Conservation (phyloP, 2,888 invertebrate species). For the Nudaria mundana region DNA sequence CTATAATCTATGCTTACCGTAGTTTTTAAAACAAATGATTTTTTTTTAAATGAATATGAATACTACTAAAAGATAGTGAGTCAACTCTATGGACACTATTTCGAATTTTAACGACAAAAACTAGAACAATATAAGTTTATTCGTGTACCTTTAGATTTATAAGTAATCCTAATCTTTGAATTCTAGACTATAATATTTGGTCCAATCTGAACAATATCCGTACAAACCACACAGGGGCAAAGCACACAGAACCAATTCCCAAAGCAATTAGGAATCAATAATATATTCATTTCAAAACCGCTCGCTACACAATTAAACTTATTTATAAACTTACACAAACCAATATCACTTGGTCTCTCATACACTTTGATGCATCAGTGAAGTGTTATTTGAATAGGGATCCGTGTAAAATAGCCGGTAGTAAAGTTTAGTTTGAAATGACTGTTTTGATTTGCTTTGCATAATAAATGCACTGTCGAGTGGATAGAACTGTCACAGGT, state of each 20-base stretch:
- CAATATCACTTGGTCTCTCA: background rate
- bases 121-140: too few species aligned
- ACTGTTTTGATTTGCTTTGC: background rate
- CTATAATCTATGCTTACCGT: too few species aligned
- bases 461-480: background rate
- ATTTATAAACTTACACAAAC: background rate
- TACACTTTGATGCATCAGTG: background rate
- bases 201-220: background rate
- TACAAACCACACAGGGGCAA: background rate
- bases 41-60: too few species aligned
- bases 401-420: background rate
- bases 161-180: too few species aligned
- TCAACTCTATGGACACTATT: too few species aligned
- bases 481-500: background rate
- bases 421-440: background rate
- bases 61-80: too few species aligned
- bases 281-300: slow-evolving; percentile 6
- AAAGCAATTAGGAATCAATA: slow-evolving; percentile 11
- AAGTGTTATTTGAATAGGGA: background rate
- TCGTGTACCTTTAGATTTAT: too few species aligned
- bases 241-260: slow-evolving; percentile 2
- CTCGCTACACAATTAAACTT: slow-evolving; percentile 3
- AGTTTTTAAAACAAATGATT: too few species aligned
- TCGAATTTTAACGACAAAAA: too few species aligned
- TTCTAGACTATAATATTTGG: background rate